A percentile compares a stretch with the other conserved stretches of the same genome.
Conservation (phyloP, 2,888 invertebrate species). For the Tillus elongatus region DNA sequence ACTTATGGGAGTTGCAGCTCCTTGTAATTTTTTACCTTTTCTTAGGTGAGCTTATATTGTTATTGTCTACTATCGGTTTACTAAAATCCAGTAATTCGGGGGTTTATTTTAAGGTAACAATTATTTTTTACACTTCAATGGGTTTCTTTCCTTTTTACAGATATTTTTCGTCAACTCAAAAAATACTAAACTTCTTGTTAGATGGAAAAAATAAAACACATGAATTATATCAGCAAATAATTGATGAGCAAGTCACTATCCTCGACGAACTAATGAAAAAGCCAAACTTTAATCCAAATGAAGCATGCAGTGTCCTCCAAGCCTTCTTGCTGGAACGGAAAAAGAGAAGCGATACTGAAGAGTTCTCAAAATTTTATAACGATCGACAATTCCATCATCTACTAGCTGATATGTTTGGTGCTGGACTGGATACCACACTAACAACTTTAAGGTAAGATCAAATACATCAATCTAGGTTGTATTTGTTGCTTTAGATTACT, state of each 20-base stretch:
- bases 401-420: conserved; percentile 75
- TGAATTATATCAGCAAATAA: conserved; percentile 58
- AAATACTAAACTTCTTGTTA: conserved; percentile 55
- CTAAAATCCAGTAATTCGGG: too few relatives aligned
- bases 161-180: conserved; percentile 53
- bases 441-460: conserved; percentile 53
- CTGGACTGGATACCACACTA: conserved; percentile 75
- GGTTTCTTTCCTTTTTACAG: conserved; percentile 40
- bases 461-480: background rate
- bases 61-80: too few relatives aligned
- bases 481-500: too few relatives aligned
- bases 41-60: conserved; percentile 48
- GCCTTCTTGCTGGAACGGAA: conserved; percentile 55
- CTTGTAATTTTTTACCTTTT: conserved; percentile 76
- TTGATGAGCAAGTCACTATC: conserved; percentile 42
- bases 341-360: conserved; percentile 42
- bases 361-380: conserved; percentile 47
- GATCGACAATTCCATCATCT: conserved; percentile 64
- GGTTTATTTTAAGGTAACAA: too few relatives aligned
- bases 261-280: conserved; percentile 14
- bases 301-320: conserved; percentile 46
- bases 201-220: conserved; percentile 67
- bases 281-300: conserved; percentile 10
- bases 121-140: too few relatives aligned
- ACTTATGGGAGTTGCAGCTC: conserved; percentile 72